Evolutionary conservation across 2,888 invertebrate genomes (phyloP), one percentile per base, ranked within the genome.

Genomic region (Phyllotreta striolata): DNA sequence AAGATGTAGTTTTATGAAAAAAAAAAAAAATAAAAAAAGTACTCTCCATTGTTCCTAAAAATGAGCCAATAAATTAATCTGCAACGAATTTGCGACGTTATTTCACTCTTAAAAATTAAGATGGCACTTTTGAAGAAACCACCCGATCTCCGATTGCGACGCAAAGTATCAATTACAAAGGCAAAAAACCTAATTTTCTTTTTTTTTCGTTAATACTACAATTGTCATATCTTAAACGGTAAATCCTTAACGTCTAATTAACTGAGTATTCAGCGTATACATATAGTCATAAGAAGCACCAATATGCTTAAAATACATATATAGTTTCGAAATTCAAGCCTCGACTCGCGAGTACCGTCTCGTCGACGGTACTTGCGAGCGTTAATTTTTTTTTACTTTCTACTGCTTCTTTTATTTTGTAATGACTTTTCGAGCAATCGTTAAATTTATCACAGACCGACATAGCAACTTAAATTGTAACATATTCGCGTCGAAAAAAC

Each of bases 381-480:
- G 24, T 24, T 24, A 24, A 24, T 24, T 24, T 24, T 24, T 24
- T 24, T 68, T 59, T 57, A 37, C 12, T 61, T 34, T 68, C 54
- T 46, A 52, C 58, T 62, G 60, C 64, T 65, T 55, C 67, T 71
- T 73, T 74, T 74, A 74, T 75, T 71, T 76, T 71, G 66, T 63
- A 73, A 76, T 76, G 75, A 76, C 75, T 76, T 47, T 38, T 77
- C 77, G 78, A 79, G 78, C 78, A 78, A 79, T 78, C 76, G 75
- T 72, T 70, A 67, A 74, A 76, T 77, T 79, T 81, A 82, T 82
- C 82, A 82, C 82, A 82, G 82, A 81, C 80, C 80, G 81, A 80
- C 78, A 80, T 81, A 81, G 82, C 82, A 81, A 81, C 77, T 76
- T 71, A 78, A 78, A 77, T 73, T 68, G 64, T 73, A 73, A 72